Evolutionary conservation across 1,140 invertebrate genomes (phyloP).

Genomic region (Brachionus sp.): DNA sequence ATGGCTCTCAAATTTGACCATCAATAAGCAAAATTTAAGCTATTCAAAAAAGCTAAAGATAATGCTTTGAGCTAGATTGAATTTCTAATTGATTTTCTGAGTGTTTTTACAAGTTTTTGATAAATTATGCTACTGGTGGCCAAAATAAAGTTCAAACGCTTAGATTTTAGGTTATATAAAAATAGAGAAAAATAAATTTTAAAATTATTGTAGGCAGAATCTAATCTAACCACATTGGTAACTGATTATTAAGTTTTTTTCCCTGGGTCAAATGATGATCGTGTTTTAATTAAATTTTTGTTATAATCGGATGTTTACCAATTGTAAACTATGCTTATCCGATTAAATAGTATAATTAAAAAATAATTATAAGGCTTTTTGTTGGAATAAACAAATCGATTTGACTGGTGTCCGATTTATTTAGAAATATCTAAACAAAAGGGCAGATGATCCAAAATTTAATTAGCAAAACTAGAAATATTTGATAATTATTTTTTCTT

Average conservation of each 20-base stretch:
- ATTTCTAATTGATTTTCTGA: neutral
- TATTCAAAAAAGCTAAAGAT: neutral
- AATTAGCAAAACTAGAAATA: neutral
- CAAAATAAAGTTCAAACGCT: neutral
- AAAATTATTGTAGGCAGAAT: neutral
- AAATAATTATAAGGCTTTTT: neutral
- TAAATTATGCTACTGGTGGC: neutral
- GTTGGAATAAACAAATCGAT: neutral
- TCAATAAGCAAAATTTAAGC: neutral
- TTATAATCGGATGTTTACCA: neutral
- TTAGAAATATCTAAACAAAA: neutral
- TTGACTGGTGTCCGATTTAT: neutral
- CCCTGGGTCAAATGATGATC: neutral
- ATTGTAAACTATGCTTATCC: neutral
- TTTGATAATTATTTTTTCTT: neutral
- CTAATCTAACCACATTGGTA: neutral
- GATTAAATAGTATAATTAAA: neutral
- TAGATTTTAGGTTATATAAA: neutral
- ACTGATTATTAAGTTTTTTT: neutral
- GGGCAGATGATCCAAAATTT: neutral
- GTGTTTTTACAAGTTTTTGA: neutral
- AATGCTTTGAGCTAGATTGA: neutral
- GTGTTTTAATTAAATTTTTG: neutral
- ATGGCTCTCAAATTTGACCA: neutral
- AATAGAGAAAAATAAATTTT: neutral